Evolutionary conservation across 2,113 vertebrate species (phyloP), one percentile per base, ranked within the genome.

Genomic region (Sinocyclocheilus anophthalmus): DNA sequence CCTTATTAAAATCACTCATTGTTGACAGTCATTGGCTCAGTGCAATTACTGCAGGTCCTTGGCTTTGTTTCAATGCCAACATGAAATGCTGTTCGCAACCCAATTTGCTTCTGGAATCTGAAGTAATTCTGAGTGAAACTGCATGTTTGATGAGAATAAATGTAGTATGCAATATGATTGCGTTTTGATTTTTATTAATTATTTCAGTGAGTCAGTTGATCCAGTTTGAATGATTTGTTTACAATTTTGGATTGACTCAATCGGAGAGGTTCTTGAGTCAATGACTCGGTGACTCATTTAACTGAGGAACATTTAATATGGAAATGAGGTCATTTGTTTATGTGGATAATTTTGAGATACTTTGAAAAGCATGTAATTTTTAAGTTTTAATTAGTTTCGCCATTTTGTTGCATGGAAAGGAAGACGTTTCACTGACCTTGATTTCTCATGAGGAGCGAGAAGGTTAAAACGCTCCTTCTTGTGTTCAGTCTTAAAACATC

Each of bases 1-100:
- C 59, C 37, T n/a, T 83, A 57, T 53, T 82, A 53, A 69, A 82
- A 53, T 33, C 76, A 53, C 75, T 77, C 75, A 20, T 11, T 24
- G 72, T 53, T 48, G 75, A 53, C 48, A 77, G 76, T n/a, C 67
- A 37, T 16, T 33, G 37, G 42, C 69, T 42, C 69, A 9, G 0
- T 50, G 75, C 76, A 77, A 77, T 77, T 77, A 77, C 48, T 55
- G 48, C 48, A 10, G 48, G 5, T 14, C 13, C 73, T 76, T 53
- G 45, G 69, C n/a, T 76, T 76, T 42, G 18, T 76, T 48, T 18
- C 55, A 76, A 22, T 10, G 72, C 33, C 16, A 24, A 55, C 42
- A 10, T n/a, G 2, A 76, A 76, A 63, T 67, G 42, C 42, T 37
- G 26, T 48, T 26, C 3, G 0, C 5, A 13, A 22, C 3, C 72